These are phyloP conservation scores for Didymodactylos carnosus DNA, from an alignment of 2,888 invertebrate species.

Conservation along the genomic window DNA sequence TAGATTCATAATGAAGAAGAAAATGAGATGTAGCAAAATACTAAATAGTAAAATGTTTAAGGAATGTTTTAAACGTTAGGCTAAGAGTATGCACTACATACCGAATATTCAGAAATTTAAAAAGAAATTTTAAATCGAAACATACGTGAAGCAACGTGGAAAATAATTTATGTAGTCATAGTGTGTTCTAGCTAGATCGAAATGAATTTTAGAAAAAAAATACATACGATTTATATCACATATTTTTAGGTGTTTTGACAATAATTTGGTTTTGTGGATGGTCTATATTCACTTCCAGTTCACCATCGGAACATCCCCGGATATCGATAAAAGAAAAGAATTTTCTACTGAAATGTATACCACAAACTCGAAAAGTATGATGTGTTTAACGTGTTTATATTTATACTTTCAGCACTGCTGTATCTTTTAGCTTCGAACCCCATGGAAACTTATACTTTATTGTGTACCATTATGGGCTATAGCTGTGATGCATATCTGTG, in stretches of 20 bases:
- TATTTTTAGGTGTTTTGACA: not conserved
- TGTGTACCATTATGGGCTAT: not conserved
- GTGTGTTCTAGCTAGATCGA: no score
- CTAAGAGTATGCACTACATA: no score
- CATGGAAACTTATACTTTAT: not conserved
- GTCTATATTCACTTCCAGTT: not conserved
- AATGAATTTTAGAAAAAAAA: no score
- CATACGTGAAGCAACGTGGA: no score
- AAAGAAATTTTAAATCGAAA: no score
- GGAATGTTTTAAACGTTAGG: no score
- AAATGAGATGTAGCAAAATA: no score
- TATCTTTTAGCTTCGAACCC: not conserved
- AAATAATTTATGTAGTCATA: no score
- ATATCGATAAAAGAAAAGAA: not conserved
- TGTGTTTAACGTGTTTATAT: not conserved
- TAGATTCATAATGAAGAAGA: no score
- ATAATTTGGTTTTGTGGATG: not conserved
- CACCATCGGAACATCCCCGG: not conserved
- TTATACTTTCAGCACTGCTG: not conserved
- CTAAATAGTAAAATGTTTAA: no score
- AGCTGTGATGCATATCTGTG: not conserved
- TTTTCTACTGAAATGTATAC: not conserved
- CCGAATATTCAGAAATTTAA: no score
- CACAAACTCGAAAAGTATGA: not conserved
- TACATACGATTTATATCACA: no score